Evolutionary conservation across 2,797 vertebrate species (phyloP), one percentile per base, ranked within the genome.

Genomic region (Octomys mimax): DNA sequence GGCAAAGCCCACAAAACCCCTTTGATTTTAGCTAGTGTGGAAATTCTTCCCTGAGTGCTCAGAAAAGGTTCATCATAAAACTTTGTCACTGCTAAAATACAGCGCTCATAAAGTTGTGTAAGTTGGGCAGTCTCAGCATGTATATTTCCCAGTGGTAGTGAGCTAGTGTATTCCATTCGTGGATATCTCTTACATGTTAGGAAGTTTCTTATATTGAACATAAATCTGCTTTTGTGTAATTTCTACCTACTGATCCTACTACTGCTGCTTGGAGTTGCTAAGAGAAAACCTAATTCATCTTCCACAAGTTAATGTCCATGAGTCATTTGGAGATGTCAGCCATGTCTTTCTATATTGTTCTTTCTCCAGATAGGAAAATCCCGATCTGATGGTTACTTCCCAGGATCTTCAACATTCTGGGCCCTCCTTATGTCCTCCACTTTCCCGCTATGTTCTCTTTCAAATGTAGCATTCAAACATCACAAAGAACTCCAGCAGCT

Each of bases 141-240:
- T 94, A 82, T 18, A 85, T 66, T 87, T 91, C 68, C 91, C 73
- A 54, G 87, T 13, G 87, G 84, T 10, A 54, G 85, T 57, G 59
- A 95, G 84, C 70, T 39, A 62, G 52, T 79, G 85, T 91, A 64
- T 79, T 94, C 95, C 96, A 92, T 87, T 90, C 96, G 96, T 88
- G 52, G 87, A 81, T 70, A 70, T 80, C 33, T 95, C 92, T 93
- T 93, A 90, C 93, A 96, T 94, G 91, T 92, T 95, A 96, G 78
- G 82, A 94, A 78, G 81, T 93, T 88, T 95, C 84, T 89, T 90
- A 79, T 81, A 91, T 81, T 71, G 78, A 96, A 46, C 82, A 95
- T 96, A 97, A 96, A 97, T 97, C 96, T 98, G 96, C 97, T 97
- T 98, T 94, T 97, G 80, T 96, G 95, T 96, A 97, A 97, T 97